Base-by-base conservation (phyloP, 35 echinoderm and acorn worm genomes). In the Amphiura filiformis region DNA sequence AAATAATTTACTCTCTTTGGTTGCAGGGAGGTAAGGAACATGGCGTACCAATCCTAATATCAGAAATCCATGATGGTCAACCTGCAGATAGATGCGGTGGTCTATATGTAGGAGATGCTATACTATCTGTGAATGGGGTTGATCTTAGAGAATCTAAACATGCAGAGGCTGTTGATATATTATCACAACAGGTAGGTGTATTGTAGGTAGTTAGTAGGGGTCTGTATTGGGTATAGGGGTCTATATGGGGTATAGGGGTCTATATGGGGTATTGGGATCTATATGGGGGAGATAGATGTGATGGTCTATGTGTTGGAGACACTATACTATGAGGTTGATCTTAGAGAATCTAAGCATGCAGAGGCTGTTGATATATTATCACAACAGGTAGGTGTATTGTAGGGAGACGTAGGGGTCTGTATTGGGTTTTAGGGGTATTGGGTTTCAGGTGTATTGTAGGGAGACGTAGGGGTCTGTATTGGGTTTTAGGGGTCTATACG, bases 341-440 rank as follows among this genome's bases (percentile, higher is more conserved):
- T 99, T 1, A 81, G 87, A 23, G 90, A 94, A 34, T 87, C 90
- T 20, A 99, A 95, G 42, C 93, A 99, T 94, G 84, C 96, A n/a
- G 90, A 95, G 33, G 96, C 96, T 38, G 96, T 99, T 1, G 96
- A 99, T 80, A 94, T 99, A 84, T 78, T 99, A 28, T 99, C 96
- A 83, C 93, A 92, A 86, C 96, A 98, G 96, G 96, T 98, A 76
- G 57, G 39, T 31, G 35, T 30, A 31, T 4, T 47, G 18, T 47
- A n/a, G 33, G 65, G 2, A 26, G 2, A n/a, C 23, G 36, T 5
- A 3, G 78, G 78, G 78, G 32, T 26, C 14, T 32, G 78, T n/a
- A n/a, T n/a, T n/a, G n/a, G n/a, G n/a, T n/a, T n/a, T n/a, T n/a
- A n/a, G 9, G 18, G 0, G 0, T 18, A 28, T 82, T 34, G 17